Evolutionary conservation across 2,113 vertebrate genomes (phyloP).

Genomic region (Mesoclemmys tuberculata): DNA sequence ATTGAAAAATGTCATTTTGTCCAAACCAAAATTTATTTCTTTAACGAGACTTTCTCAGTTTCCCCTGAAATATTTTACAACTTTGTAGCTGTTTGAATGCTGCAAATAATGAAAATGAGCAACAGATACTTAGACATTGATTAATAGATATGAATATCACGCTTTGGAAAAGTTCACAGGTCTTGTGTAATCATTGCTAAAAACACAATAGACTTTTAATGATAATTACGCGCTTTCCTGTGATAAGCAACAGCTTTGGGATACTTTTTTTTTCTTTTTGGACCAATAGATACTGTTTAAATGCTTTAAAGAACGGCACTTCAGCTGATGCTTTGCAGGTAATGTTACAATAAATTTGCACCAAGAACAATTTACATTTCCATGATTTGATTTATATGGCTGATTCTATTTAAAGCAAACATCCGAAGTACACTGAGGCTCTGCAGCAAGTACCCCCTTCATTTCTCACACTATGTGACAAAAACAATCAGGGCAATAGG

Average conservation of each 20-base stretch:
- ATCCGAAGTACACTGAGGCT: not conserved
- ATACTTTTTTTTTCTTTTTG: constrained; percentile 15
- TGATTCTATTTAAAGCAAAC: constrained; percentile 68
- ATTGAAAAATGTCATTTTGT: not conserved
- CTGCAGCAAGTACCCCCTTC: not conserved
- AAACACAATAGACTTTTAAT: constrained; percentile 71
- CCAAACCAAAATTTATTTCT: not conserved
- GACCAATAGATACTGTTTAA: constrained; percentile 58
- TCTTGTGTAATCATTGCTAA: constrained; percentile 42
- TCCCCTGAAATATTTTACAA: not conserved
- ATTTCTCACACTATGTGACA: not conserved
- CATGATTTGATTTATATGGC: constrained; percentile 31
- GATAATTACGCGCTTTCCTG: constrained; percentile 72
- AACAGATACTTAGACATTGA: not conserved
- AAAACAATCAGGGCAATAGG: not conserved
- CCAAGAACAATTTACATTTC: constrained; percentile 10
- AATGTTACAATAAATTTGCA: constrained; percentile 52
- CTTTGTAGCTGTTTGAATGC: not conserved
- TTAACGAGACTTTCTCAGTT: not conserved
- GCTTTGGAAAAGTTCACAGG: constrained; percentile 34
- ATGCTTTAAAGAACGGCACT: constrained; percentile 34
- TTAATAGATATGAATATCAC: not conserved
- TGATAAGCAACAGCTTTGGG: constrained; percentile 9
- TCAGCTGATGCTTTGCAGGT: constrained; percentile 56
- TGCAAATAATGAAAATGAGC: not conserved